Evolutionary conservation across 2,888 invertebrate genomes (phyloP), one percentile per base, ranked within the genome.

Genomic region (Thyatira batis): DNA sequence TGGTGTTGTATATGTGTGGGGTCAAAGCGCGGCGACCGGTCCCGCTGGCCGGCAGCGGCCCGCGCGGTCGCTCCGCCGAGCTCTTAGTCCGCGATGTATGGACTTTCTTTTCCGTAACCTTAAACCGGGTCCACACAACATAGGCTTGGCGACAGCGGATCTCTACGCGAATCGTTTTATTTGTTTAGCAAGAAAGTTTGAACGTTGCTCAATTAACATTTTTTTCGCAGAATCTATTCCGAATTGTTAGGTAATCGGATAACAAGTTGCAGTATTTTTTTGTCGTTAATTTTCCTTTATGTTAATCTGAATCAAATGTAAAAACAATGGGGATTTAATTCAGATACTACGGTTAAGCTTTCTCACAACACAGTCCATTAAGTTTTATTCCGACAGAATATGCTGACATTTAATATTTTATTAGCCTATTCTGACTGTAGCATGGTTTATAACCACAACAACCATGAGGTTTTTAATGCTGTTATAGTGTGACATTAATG

Each of bases 91-190:
- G 62, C 66, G 66, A 69, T 73, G 63, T 73, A 73, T 75, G 77
- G 73, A 89, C 90, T 89, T 89, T 90, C 90, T 89, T 89, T 89
- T 89, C 85, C 84, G 78, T 80, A 77, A 83, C 79, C 76, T 82
- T 79, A 75, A 65, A 66, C 65, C 69, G 71, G 59, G 67, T 59
- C 55, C 61, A 55, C 54, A 69, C 55, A 51, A 46, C 60, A 63
- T 54, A 58, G 21, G 30, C 52, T 54, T 61, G 58, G 70, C 61
- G 57, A 65, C 67, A 66, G 69, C 70, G 48, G 48, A 48, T 27
- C 13, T 27, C n/a, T 45, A 25, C 8, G 45, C 28, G 48, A 27
- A 48, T 17, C 17, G 27, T 27, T 13, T 27, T 48, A 27, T 48
- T 48, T 48, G 20, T 17, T 10, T 48, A 20, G 20, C 27, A 27